Base-by-base conservation (phyloP, 1,140 invertebrate genomes). In the Phymorhynchus buccinoides region DNA sequence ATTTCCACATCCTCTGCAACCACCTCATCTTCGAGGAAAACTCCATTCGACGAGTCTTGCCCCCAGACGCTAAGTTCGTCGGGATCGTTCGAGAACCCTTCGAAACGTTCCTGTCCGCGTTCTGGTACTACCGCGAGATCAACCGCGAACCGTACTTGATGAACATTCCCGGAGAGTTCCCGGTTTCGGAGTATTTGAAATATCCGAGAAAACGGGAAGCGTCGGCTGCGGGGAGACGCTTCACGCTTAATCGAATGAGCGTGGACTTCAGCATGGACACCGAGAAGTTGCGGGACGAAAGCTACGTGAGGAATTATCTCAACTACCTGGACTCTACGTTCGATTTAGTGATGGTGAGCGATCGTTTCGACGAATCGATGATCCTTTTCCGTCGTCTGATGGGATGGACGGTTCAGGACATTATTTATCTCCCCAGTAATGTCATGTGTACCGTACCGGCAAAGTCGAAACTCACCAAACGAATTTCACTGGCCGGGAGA, bases 291-390 rank as follows among this genome's bases (percentile, higher is more conserved):
- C 77, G 9, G 22, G 83, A 88, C 37, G 18, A 16, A 7, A 68
- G 71, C 3, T 78, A 48, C 35, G 82, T 89, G 18, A 30, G 71
- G n/a, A 9, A 81, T 4, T 85, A 88, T 35, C n/a, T 90, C 1
- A 18, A 86, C 18, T 62, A 88, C 41, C 52, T 91, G 7, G 86
- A 89, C 79, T 84, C 84, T 3, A 88, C 89, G 27, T 88, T 91
- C 48, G 77, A 87, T 35, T 52, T 91, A 12, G 87, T 91, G 14
- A 35, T 91, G 7, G 83, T 91, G 7, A 83, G 88, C n/a, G 90
- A 91, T 71, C 44, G 85, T 16, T 89, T 91, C 77, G 88, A 89
- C 39, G 90, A 91, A 83, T 90, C 90, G 14, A 48, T 91, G 0
- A 81, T 91, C 42, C 73, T 90, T 41, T 78, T 91, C 80, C 87